Evolutionary conservation across 2,888 invertebrate genomes (phyloP).

Genomic region (Epiblema foenella): DNA sequence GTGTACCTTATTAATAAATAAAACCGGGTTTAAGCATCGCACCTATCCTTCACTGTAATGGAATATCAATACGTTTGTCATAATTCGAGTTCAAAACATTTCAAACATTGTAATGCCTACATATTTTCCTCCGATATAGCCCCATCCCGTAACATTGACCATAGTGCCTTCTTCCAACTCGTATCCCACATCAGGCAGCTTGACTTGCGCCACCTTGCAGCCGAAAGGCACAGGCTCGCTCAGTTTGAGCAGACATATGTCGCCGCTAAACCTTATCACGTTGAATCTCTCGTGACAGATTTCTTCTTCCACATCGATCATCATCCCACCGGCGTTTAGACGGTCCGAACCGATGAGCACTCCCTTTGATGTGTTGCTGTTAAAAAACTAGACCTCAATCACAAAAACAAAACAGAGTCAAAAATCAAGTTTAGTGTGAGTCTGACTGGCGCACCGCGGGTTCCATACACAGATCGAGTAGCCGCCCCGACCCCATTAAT

Average conservation of each 20-base stretch:
- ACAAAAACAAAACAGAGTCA: too few relatives aligned
- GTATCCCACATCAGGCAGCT: constrained; percentile 32
- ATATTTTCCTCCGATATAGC: constrained; percentile 40
- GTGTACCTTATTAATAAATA: too few relatives aligned
- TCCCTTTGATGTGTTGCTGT: not conserved
- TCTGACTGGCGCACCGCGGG: too few relatives aligned
- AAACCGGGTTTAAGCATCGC: too few relatives aligned
- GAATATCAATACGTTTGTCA: too few relatives aligned
- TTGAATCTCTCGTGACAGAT: not conserved
- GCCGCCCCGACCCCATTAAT: too few relatives aligned
- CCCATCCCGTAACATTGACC: constrained; percentile 46
- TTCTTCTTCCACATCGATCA: constrained; percentile 3
- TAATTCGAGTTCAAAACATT: too few relatives aligned
- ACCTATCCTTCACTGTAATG: too few relatives aligned
- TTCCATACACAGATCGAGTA: too few relatives aligned
- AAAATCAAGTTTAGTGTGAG: too few relatives aligned
- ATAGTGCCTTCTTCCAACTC: constrained; percentile 28
- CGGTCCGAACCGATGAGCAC: constrained; percentile 10
- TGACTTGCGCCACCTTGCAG: constrained; percentile 41
- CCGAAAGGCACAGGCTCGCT: constrained; percentile 40
- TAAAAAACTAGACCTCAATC: not conserved
- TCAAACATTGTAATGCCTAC: too few relatives aligned
- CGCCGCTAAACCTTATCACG: not conserved
- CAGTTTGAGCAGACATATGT: constrained; percentile 27
- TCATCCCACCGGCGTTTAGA: not conserved